Conservation (phyloP, 2,888 invertebrate genomes). For the Biston stratarius region DNA sequence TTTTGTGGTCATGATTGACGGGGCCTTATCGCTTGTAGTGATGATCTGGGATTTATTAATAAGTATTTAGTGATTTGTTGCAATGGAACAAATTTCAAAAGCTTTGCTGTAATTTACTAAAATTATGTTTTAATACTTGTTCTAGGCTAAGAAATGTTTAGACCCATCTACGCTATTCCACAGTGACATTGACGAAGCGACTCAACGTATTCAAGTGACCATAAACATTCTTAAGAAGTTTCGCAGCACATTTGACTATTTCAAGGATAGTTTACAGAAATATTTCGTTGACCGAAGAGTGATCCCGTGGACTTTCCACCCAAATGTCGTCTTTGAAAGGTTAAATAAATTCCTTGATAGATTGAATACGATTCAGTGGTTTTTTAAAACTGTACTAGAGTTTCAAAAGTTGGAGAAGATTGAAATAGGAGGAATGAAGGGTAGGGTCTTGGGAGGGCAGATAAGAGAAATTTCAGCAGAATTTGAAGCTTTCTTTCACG, state of each 20-base stretch:
- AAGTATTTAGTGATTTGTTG: not conserved
- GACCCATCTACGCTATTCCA: slow-evolving; percentile 97
- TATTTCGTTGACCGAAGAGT: slow-evolving; percentile 88
- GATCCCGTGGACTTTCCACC: slow-evolving; percentile 93
- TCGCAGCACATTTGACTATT: slow-evolving; percentile 88
- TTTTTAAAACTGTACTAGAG: slow-evolving; percentile 97
- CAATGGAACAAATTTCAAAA: not conserved
- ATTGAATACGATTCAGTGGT: slow-evolving; percentile 92
- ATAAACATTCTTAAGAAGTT: slow-evolving; percentile 89
- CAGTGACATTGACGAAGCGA: slow-evolving; percentile 97
- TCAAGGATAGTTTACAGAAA: slow-evolving; percentile 88
- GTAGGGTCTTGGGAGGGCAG: slow-evolving; percentile 91
- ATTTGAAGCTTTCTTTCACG: slow-evolving; percentile 93
- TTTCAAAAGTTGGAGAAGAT: slow-evolving; percentile 98
- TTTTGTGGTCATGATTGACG: too few species aligned
- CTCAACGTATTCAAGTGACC: slow-evolving; percentile 91
- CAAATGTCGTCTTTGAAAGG: slow-evolving; percentile 92
- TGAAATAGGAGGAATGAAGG: slow-evolving; percentile 96
- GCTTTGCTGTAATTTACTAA: not conserved
- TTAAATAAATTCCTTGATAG: slow-evolving; percentile 92
- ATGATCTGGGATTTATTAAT: too few species aligned
- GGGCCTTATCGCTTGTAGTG: too few species aligned
- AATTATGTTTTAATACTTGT: slow-evolving; percentile 44
- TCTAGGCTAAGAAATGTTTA: slow-evolving; percentile 93
- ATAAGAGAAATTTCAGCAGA: slow-evolving; percentile 93